Percentiles rank a stretch among this genome's conserved stretches.
phyloP scores from a whole-genome alignment of 1,140 invertebrate species.

The Myzus persicae region DNA sequence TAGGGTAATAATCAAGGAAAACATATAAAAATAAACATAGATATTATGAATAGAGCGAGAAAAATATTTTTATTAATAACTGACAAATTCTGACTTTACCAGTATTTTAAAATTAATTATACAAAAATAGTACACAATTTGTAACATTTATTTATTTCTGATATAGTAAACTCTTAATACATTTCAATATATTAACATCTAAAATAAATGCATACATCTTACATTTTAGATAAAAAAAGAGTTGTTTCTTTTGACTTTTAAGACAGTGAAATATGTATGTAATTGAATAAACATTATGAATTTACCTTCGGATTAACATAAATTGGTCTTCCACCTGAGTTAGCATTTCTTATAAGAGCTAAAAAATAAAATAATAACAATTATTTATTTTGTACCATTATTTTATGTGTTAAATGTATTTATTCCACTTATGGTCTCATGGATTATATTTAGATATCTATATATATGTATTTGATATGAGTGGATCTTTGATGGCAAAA shows the following conservation, averaged over 20 bases:
- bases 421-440: background rate
- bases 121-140: background rate
- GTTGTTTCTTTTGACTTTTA: background rate
- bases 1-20: background rate
- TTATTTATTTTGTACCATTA: background rate
- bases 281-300: background rate
- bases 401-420: background rate
- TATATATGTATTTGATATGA: background rate
- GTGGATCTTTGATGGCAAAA: background rate
- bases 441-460: no score
- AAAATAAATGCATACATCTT: background rate
- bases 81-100: background rate
- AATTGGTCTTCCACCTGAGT: conserved; percentile 38
- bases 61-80: background rate
- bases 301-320: conserved; percentile 55
- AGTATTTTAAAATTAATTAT: background rate
- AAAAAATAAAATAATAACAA: conserved; percentile 38
- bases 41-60: background rate
- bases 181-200: background rate
- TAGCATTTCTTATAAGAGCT: conserved; percentile 51
- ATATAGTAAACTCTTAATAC: background rate
- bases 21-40: background rate
- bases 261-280: background rate
- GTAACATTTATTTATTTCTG: background rate
- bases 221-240: background rate